Conservation (phyloP, 2,797 vertebrate species). For the Odontamblyopus lacepedii region DNA sequence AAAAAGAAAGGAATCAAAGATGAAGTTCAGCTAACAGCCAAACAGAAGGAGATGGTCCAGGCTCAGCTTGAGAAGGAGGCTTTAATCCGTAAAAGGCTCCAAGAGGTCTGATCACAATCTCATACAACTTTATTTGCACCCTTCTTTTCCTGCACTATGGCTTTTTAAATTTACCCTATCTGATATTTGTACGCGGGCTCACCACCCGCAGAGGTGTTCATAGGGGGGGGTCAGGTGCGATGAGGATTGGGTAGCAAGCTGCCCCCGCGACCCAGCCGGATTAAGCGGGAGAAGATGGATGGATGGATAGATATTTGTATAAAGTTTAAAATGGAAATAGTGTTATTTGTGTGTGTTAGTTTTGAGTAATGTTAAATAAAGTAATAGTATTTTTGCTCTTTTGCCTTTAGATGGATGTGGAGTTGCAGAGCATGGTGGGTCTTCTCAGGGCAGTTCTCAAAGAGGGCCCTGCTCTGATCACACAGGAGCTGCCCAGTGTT, state of each 20-base stretch:
- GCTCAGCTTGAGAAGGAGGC: slow-evolving; percentile 90
- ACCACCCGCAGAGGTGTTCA: too few species aligned
- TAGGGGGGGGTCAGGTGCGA: too few species aligned
- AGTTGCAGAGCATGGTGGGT: slow-evolving; percentile 83
- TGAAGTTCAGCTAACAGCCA: slow-evolving; percentile 91
- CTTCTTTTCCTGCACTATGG: too few species aligned
- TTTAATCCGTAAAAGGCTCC: slow-evolving; percentile 83
- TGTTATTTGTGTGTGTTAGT: too few species aligned
- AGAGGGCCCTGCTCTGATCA: slow-evolving; percentile 82
- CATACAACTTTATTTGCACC: not conserved
- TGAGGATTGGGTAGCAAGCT: too few species aligned
- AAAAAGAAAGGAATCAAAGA: slow-evolving; percentile 98
- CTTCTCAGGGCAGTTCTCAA: slow-evolving; percentile 83
- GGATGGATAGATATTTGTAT: too few species aligned
- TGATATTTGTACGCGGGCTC: too few species aligned
- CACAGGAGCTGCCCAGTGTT: slow-evolving; percentile 87
- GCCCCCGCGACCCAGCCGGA: too few species aligned
- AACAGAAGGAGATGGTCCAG: slow-evolving; percentile 96
- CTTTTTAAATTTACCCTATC: not conserved
- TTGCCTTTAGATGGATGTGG: slow-evolving; percentile 81
- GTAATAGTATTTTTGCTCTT: not conserved
- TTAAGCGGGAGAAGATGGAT: too few species aligned
- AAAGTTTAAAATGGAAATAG: too few species aligned
- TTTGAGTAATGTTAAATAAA: not conserved
- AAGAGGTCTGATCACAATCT: slow-evolving; percentile 71